A percentile compares a stretch with the other conserved stretches of the same genome.
Conservation (phyloP, 2,888 invertebrate genomes). For the Euproctis similis region DNA sequence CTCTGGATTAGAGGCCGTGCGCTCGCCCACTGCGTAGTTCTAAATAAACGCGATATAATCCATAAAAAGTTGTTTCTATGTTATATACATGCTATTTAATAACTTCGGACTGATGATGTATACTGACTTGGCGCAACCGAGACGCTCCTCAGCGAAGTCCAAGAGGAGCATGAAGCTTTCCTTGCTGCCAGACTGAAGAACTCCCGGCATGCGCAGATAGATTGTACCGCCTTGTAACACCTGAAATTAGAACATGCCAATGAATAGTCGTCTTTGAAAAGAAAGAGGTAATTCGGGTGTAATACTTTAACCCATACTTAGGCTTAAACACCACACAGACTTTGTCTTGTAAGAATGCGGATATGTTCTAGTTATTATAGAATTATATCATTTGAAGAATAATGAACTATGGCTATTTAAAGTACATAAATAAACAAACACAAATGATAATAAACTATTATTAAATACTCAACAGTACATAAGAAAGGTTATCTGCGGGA, state of each 20-base stretch:
- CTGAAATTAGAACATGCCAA: conserved; percentile 23
- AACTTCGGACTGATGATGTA: no score
- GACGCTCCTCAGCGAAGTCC: conserved; percentile 96
- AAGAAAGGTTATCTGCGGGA: neutral
- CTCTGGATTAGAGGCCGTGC: no score
- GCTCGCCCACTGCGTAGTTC: no score
- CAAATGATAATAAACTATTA: neutral
- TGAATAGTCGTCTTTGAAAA: no score
- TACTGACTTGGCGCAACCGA: conserved; percentile 80
- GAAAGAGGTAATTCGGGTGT: no score
- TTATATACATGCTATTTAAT: no score
- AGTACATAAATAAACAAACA: no score
- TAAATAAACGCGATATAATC: no score
- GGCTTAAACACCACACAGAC: neutral
- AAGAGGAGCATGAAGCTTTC: conserved; percentile 95
- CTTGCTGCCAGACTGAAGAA: conserved; percentile 92
- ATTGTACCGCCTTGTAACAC: conserved; percentile 84
- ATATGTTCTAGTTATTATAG: neutral
- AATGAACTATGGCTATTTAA: no score
- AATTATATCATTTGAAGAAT: no score
- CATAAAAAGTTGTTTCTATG: no score
- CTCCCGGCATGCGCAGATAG: conserved; percentile 92
- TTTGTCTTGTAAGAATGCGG: neutral
- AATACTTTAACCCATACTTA: no score
- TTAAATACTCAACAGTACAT: neutral